Evolutionary conservation across 2,888 invertebrate species (phyloP).

Genomic region (Netelia fuscicornis): DNA sequence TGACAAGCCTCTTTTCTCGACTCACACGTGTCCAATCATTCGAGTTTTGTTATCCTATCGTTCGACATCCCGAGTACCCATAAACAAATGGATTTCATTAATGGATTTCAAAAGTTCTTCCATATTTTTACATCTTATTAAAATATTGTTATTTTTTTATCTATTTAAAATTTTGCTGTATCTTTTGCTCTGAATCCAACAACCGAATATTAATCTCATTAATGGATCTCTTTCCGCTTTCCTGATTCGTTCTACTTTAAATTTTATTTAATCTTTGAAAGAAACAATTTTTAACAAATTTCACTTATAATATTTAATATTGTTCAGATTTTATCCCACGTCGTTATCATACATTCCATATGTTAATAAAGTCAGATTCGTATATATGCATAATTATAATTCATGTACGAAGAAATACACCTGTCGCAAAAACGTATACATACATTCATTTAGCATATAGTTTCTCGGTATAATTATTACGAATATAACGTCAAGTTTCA

Average conservation of each 20-base stretch:
- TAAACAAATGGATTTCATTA: background rate
- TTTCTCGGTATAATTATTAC: constrained; percentile 44
- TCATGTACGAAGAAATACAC: constrained; percentile 10
- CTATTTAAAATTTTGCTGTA: too few species aligned
- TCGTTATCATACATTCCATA: background rate
- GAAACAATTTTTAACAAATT: background rate
- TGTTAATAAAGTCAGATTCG: constrained; percentile 30
- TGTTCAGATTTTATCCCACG: background rate
- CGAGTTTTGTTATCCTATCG: background rate
- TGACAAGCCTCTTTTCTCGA: constrained; percentile 29
- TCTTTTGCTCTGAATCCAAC: too few species aligned
- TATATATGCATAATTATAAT: constrained; percentile 36
- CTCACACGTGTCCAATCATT: constrained; percentile 7
- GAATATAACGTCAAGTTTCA: constrained; percentile 48
- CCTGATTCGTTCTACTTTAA: background rate
- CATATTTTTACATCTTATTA: too few species aligned
- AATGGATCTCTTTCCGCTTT: too few species aligned
- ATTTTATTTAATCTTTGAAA: background rate
- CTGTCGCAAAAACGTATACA: constrained; percentile 3
- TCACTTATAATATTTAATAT: background rate
- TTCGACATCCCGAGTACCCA: background rate
- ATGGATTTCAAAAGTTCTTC: too few species aligned
- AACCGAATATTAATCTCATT: too few species aligned
- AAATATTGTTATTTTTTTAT: too few species aligned
- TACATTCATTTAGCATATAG: constrained; percentile 4